Evolutionary conservation across 2,113 vertebrate genomes (phyloP).

Genomic region (Galeopterus variegatus): DNA sequence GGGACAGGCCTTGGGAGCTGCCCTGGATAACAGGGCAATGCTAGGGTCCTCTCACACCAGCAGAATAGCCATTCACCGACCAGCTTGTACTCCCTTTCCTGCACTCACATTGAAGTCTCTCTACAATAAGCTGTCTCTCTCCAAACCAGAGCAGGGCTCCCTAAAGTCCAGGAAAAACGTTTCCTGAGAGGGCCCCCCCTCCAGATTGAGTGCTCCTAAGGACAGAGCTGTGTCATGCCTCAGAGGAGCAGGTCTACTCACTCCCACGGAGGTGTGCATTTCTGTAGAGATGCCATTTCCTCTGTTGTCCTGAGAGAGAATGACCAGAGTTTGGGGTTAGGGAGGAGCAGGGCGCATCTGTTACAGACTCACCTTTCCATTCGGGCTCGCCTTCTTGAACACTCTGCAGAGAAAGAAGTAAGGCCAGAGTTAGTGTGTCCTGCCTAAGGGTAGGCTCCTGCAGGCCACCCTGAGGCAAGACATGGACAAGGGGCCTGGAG

Average conservation of each 20-base stretch:
- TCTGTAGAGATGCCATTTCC: not conserved
- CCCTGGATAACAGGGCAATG: not conserved
- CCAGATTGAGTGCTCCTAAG: not conserved
- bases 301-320: not conserved
- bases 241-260: not conserved
- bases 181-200: not conserved
- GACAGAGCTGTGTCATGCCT: not conserved
- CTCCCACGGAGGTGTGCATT: not conserved
- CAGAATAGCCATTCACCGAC: not conserved
- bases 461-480: not conserved
- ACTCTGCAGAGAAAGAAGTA: constrained; percentile 88
- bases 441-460: not conserved
- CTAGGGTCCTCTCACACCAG: not conserved
- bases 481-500: not conserved
- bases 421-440: not conserved
- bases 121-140: not conserved
- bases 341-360: accelerated
- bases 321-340: not conserved
- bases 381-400: constrained; percentile 96
- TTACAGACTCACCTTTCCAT: constrained; percentile 87
- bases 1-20: not conserved
- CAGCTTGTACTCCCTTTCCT: not conserved
- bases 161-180: not conserved
- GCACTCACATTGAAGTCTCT: not conserved
- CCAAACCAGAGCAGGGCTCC: not conserved